Evolutionary conservation across 2,113 vertebrate species (phyloP).

Genomic region (Embiotoca jacksoni): DNA sequence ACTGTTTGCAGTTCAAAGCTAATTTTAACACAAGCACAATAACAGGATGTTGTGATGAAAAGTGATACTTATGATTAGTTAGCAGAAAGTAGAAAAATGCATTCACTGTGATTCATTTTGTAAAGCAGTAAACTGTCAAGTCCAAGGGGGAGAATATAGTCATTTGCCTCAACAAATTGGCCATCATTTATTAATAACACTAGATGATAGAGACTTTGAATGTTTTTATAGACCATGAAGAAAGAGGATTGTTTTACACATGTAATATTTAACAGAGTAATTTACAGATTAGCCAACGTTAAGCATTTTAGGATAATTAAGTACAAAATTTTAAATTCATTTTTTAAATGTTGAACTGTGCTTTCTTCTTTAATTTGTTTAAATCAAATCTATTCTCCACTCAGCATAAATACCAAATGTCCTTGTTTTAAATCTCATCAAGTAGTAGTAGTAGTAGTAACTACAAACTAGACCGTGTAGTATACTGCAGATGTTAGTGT

Average conservation of each 20-base stretch:
- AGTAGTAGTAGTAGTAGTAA: not conserved
- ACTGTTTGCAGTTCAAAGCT: too few relatives aligned
- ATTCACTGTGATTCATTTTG: not conserved
- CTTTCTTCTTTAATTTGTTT: too few relatives aligned
- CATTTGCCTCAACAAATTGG: not conserved
- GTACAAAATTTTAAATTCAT: too few relatives aligned
- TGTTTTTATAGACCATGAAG: too few relatives aligned
- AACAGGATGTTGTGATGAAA: too few relatives aligned
- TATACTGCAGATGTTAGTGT: not conserved
- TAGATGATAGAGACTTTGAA: not conserved
- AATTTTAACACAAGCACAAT: too few relatives aligned
- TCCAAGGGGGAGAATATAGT: not conserved
- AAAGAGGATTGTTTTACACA: too few relatives aligned
- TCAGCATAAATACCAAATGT: not conserved
- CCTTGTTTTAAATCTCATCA: not conserved
- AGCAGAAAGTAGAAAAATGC: not conserved
- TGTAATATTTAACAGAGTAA: too few relatives aligned
- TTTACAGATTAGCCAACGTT: too few relatives aligned
- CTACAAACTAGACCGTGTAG: not conserved
- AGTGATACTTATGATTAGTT: too few relatives aligned
- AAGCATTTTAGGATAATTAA: too few relatives aligned
- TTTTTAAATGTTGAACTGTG: too few relatives aligned
- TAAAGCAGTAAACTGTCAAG: not conserved
- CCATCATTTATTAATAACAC: not conserved
- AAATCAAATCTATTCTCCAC: not conserved